Base-by-base conservation (phyloP, 2,888 invertebrate species). In the Boloria euphrosyne region DNA sequence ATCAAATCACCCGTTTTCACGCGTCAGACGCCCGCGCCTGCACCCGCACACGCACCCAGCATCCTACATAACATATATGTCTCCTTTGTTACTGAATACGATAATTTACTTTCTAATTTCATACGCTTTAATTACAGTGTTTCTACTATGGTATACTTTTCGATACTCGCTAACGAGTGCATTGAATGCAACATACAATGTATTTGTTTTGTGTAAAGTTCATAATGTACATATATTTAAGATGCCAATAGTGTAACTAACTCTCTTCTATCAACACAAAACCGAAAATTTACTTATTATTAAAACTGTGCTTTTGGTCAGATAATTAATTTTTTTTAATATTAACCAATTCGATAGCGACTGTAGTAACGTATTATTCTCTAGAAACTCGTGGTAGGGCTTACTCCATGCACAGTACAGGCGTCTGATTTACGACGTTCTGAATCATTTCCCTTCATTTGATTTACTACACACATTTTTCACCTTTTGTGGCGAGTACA, bases 361-460 rank as follows among this genome's bases (percentile, higher is more conserved):
- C 49, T 49, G 5, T 18, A 50, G 59, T 50, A 59, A 50, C 27
- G 17, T 59, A 38, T 16, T 58, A 0, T 22, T 49, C 38, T 50
- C 67, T 54, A 71, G 64, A 46, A 62, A 65, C 67, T 69, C 68
- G 49, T 59, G 38, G 59, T 59, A 49, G 7, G 31, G 7, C 17
- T 38, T 38, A 38, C 59, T 38, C 31, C 31, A 7, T 31, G 31
- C 27, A 59, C 47, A 47, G 49, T 58, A 58, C 71, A 59, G 66
- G 55, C 67, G 65, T 68, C 70, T 75, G 78, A 78, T 80, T 86
- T 84, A 84, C 78, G 77, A 76, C 76, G 74, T 73, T 72, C 68
- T 80, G 82, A 85, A 88, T 87, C 86, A 85, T 87, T 59, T 82
- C 84, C 80, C 83, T 76, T 76, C 76, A 76, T 78, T 79, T 87